These are phyloP conservation scores for Rhipidura dahli DNA, from an alignment of 2,113 vertebrate species.

Conservation along the genomic window DNA sequence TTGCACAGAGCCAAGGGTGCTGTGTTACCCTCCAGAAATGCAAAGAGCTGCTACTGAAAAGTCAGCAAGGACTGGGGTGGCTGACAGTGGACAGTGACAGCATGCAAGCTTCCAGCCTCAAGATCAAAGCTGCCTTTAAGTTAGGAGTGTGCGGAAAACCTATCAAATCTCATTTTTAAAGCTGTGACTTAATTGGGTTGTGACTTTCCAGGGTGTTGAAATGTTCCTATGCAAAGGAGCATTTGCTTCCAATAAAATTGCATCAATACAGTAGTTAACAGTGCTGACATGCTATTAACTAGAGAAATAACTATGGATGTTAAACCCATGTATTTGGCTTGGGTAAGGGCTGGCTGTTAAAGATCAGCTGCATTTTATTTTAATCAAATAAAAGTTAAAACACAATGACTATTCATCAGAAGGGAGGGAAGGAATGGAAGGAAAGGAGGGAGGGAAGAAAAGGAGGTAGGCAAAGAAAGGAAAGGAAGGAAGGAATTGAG, in stretches of 20 bases:
- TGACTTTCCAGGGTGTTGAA: not conserved
- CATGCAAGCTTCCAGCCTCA: not conserved
- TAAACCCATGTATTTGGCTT: not conserved
- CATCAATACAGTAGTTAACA: not conserved
- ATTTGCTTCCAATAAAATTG: constrained; percentile 4
- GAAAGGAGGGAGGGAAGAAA: not conserved
- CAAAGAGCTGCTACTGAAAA: not conserved
- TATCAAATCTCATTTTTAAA: not conserved
- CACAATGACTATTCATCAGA: not conserved
- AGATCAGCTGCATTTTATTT: not conserved
- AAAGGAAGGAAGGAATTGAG: not conserved
- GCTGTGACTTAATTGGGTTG: not conserved
- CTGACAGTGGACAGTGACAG: not conserved
- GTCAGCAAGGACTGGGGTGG: not conserved
- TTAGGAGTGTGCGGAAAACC: not conserved
- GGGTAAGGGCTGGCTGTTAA: not conserved
- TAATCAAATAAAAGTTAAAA: not conserved
- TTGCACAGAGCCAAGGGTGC: not conserved
- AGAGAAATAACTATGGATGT: not conserved
- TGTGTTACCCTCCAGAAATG: not conserved
- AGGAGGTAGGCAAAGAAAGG: not conserved
- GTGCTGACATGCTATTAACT: not conserved
- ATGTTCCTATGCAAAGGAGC: not conserved
- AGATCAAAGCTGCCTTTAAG: not conserved
- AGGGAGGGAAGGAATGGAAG: not conserved